Base-by-base conservation (phyloP, 2,888 invertebrate species). In the Choreutis nemorana region DNA sequence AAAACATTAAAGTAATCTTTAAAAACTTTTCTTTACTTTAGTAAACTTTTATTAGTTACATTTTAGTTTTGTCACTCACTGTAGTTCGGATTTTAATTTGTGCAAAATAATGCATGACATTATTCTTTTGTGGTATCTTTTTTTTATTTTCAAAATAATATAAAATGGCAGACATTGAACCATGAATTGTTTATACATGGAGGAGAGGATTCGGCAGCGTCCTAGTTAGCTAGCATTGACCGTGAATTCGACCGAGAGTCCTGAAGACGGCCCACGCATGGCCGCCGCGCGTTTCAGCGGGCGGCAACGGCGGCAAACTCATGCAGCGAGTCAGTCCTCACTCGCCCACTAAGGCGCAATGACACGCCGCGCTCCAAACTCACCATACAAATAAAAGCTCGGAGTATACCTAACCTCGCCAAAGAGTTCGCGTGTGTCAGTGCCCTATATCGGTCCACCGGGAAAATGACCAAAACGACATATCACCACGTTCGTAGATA, bases 401-500 rank as follows among this genome's bases (percentile, higher is more conserved):
- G 27, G 26, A 23, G 4, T 15, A 11, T 14, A 12, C 14, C 10
- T 18, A 29, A 30, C 32, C 34, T 30, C 37, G 31, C 35, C 27
- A 40, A 27, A 41, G 30, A 16, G 37, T 21, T 37, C 58, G 55
- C 52, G 65, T 49, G 65, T 62, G 55, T 42, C n/a, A 55, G 61
- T 64, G 62, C 33, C 34, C 36, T 40, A 36, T 31, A 31, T 40
- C 35, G 27, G 9, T 23, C 10, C 15, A 26, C 18, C 16, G 33
- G 29, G 14, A 47, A 45, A 45, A 49, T 50, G 50, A 40, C 36
- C 36, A 36, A 29, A 42, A 39, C 27, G 30, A 16, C 31, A 51
- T 59, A 56, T 45, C 44, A 49, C 52, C 63, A 73, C 66, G 77
- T 77, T 75, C 70, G 77, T 77, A 77, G 43, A 37, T 47, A 35